These are phyloP conservation scores for Enteromius unitaeniatus DNA, from an alignment of 2,797 vertebrate species.

Conservation along the genomic window DNA sequence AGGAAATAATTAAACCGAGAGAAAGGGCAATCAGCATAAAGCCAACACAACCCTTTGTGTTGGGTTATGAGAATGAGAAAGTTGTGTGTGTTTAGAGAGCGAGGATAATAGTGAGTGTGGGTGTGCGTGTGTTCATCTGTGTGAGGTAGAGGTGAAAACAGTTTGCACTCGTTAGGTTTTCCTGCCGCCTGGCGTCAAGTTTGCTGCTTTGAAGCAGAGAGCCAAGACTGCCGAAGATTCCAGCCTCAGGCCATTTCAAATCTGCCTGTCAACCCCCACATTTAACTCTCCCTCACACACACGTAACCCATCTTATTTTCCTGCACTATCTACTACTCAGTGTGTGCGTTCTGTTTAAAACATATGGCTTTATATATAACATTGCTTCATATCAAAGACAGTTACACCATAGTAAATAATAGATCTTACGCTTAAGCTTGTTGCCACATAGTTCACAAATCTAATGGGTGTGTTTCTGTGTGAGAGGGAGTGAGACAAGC, in stretches of 20 bases:
- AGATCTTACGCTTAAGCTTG: not conserved
- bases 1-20: slow-evolving; percentile 17
- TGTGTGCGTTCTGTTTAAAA: not conserved
- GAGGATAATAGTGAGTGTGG: not conserved
- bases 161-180: slow-evolving; percentile 55
- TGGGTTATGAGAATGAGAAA: not conserved
- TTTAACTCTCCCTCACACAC: slow-evolving; percentile 26
- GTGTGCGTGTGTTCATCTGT: slow-evolving; percentile 22
- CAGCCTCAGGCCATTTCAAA: slow-evolving; percentile 43
- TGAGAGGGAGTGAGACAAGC: slow-evolving; percentile 7
- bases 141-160: slow-evolving; percentile 52
- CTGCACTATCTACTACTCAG: slow-evolving; percentile 30
- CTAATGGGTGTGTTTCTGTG: slow-evolving; percentile 2
- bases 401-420: not conserved
- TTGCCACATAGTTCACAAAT: not conserved
- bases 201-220: slow-evolving; percentile 64
- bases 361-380: not conserved
- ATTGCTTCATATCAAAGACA: not conserved
- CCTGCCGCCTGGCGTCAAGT: slow-evolving; percentile 51
- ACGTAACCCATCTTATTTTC: slow-evolving; percentile 36
- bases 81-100: not conserved
- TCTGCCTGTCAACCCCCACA: slow-evolving; percentile 6
- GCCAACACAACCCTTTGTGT: slow-evolving; percentile 11
- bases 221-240: slow-evolving; percentile 19
- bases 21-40: not conserved